Conservation (phyloP, 2,888 invertebrate genomes). For the Sesia apiformis region DNA sequence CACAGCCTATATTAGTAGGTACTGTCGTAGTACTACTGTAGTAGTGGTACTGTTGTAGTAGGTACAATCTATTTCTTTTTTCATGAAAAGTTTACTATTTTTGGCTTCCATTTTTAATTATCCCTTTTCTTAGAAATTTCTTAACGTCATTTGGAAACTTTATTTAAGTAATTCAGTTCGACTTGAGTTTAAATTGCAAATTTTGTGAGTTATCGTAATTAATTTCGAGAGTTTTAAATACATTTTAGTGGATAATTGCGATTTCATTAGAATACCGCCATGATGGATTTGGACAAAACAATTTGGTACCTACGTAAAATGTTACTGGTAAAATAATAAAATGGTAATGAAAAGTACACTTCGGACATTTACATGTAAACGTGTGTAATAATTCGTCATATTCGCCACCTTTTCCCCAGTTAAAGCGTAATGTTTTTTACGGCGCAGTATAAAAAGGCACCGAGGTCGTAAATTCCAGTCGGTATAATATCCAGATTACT, state of each 20-base stretch:
- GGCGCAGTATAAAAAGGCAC: constrained; percentile 12
- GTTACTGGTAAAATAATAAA: background rate
- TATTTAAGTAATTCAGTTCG: too few species aligned
- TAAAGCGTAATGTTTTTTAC: constrained; percentile 14
- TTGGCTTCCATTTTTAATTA: too few species aligned
- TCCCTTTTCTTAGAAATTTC: too few species aligned
- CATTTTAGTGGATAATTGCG: background rate
- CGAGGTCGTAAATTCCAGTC: constrained; percentile 12
- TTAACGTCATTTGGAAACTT: too few species aligned
- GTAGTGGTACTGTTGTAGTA: too few species aligned
- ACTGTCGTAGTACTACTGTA: too few species aligned
- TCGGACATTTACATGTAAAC: background rate
- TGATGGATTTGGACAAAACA: background rate
- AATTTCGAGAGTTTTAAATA: background rate
- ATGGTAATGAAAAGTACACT: background rate
- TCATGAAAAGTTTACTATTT: too few species aligned
- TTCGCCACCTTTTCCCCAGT: constrained; percentile 12
- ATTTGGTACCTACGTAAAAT: too few species aligned
- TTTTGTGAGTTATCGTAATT: background rate
- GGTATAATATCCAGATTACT: constrained; percentile 12
- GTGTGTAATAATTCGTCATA: background rate
- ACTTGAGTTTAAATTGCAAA: background rate
- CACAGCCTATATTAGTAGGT: too few species aligned
- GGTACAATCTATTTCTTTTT: too few species aligned
- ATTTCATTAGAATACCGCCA: background rate